Base-by-base conservation (phyloP, 2,797 vertebrate genomes). In the Helarctos malayanus region DNA sequence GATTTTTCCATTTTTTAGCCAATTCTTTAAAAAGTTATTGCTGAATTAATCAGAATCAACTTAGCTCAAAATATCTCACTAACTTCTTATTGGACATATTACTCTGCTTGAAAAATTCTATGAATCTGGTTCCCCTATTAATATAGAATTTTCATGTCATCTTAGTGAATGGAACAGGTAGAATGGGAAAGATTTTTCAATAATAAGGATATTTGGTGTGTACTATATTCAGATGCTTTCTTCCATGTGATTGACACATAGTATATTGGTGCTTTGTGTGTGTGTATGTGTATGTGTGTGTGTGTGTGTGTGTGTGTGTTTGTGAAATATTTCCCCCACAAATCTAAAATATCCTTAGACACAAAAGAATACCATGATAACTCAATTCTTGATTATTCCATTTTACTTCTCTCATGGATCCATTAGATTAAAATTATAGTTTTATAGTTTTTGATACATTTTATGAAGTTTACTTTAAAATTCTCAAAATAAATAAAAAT, bases 11-110 rank as follows among this genome's bases (percentile, higher is more conserved):
- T 82, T 57, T 78, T 88, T 76, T 45, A 63, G 21, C 78, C 21
- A 63, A 29, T 82, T 95, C n/a, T 76, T 94, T 35, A 80, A 65
- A 35, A 94, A 92, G 38, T 92, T 73, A 68, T 78, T 94, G 27
- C 27, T 65, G 10, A 61, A 82, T 75, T 90, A 59, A 11, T 57
- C 18, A 68, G 32, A 82, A 65, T 52, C 18, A 56, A 63, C 49
- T 52, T 90, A 76, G 14, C 8, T 54, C 90, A 71, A 92, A 86
- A 90, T 89, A 56, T 52, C 7, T 38, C 38, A n/a, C 8, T 38
- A 49, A 78, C 18, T 59, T 79, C n/a, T 79, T 38, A 57, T 19
- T 93, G 57, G 10, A 76, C 21, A 41, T 27, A 61, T 32, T 61
- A 29, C 0, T 11, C 16, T 81, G 21, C 13, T 90, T 87, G 69